Base-by-base conservation (phyloP, 1,140 invertebrate genomes). In the Ericerus pela region DNA sequence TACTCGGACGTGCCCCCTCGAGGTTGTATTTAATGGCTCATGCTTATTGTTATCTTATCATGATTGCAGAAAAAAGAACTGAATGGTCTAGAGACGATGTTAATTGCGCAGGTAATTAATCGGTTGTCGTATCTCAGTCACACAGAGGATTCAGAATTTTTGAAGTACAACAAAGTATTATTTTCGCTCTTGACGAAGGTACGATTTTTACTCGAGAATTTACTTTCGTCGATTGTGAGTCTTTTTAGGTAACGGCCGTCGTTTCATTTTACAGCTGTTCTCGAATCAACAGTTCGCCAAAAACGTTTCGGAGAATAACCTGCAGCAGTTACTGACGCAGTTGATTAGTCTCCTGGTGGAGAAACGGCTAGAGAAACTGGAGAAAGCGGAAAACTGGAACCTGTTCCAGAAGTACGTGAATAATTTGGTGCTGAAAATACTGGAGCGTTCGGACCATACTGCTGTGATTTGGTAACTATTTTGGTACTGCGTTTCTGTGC, bases 401-500 rank as follows among this genome's bases (percentile, higher is more conserved):
- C 62, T 64, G 59, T 65, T 66, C 58, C 55, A 57, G 6, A 58
- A 59, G 53, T 60, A 59, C 54, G 63, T 66, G 0, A 66, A 66
- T 43, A 60, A 58, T 55, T 38, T 65, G 22, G 60, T 64, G 20
- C 60, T 66, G n/a, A 55, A 57, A 37, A 54, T 66, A 37, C 38
- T 66, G n/a, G 63, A 65, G 51, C 55, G 54, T 43, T 61, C 63
- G 27, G 58, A 63, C 43, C 64, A 64, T 41, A 65, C 63, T 6
- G 41, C 59, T 33, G 47, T 63, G 10, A 55, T 62, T 28, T 64
- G 64, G 64, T 65, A 41, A 60, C 51, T 20, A 38, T n/a, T n/a
- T n/a, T n/a, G 4, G 14, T 38, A 10, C n/a, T 33, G 8, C n/a
- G 36, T 38, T 38, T 4, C n/a, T n/a, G n/a, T n/a, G n/a, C n/a